Evolutionary conservation across 2,113 vertebrate genomes (phyloP).

Genomic region (Pelodiscus sinensis): DNA sequence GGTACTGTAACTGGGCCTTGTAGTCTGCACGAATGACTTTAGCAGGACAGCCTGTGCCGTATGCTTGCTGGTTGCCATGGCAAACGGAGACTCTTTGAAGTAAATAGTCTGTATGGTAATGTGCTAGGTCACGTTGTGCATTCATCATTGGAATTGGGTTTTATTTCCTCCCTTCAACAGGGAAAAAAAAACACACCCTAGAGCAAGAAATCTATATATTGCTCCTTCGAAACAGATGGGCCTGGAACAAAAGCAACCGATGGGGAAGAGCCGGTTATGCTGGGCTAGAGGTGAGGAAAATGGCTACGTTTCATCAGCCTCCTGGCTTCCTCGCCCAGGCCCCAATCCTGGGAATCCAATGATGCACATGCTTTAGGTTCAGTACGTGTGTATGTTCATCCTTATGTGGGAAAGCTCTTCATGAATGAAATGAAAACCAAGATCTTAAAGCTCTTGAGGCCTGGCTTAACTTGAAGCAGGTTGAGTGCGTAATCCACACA

Average conservation of each 20-base stretch:
- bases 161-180: not conserved
- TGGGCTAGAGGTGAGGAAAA: not conserved
- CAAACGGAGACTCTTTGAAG: slow-evolving; percentile 1
- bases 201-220: fast-evolving
- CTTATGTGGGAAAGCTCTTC: not conserved
- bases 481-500: not conserved
- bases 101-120: not conserved
- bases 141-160: not conserved
- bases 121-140: not conserved
- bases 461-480: not conserved
- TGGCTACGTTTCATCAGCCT: not conserved
- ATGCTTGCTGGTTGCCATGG: not conserved
- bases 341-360: not conserved
- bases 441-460: not conserved
- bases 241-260: not conserved
- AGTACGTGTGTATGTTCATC: not conserved
- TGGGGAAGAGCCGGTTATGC: not conserved
- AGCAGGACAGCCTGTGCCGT: slow-evolving; percentile 37
- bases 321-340: not conserved
- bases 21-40: not conserved
- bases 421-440: too few relatives aligned
- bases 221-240: not conserved
- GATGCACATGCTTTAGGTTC: not conserved
- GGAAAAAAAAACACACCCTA: not conserved
- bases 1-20: not conserved